Evolutionary conservation across 2,113 vertebrate genomes (phyloP).

Genomic region (Haemorhous mexicanus): DNA sequence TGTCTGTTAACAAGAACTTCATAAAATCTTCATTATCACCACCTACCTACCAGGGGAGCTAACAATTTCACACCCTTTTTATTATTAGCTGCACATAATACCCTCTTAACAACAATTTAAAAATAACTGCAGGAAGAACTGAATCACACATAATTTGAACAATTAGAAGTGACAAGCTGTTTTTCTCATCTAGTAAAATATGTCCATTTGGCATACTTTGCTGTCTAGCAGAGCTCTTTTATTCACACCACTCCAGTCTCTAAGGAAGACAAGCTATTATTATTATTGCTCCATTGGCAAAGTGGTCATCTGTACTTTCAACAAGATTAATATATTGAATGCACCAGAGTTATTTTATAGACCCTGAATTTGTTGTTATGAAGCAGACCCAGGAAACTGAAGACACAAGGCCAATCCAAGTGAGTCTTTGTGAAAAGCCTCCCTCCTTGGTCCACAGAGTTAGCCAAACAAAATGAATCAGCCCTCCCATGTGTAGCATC

Average conservation of each 20-base stretch:
- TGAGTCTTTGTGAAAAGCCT: neutral
- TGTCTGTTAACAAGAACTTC: conserved; percentile 39
- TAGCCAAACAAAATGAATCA: neutral
- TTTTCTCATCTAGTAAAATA: conserved; percentile 47
- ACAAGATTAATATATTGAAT: conserved; percentile 10
- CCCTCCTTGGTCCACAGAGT: neutral
- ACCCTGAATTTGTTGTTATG: conserved; percentile 4
- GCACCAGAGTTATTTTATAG: conserved; percentile 7
- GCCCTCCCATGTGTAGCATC: neutral
- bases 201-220: conserved; percentile 37
- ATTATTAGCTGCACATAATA: conserved; percentile 51
- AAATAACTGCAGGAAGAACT: conserved; percentile 58
- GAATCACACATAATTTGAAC: conserved; percentile 49
- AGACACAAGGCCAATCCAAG: neutral
- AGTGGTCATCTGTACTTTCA: conserved; percentile 28
- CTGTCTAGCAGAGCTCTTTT: conserved; percentile 49
- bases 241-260: conserved; percentile 14
- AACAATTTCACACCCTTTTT: conserved; percentile 39
- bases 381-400: neutral
- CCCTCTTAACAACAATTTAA: conserved; percentile 39
- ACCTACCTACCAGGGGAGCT: conserved; percentile 28
- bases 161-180: conserved; percentile 53
- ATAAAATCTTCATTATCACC: conserved; percentile 53
- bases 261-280: conserved; percentile 46
- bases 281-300: conserved; percentile 9